These are phyloP conservation scores for Gymnogyps californianus DNA, from an alignment of 2,113 vertebrate genomes.

Conservation along the genomic window DNA sequence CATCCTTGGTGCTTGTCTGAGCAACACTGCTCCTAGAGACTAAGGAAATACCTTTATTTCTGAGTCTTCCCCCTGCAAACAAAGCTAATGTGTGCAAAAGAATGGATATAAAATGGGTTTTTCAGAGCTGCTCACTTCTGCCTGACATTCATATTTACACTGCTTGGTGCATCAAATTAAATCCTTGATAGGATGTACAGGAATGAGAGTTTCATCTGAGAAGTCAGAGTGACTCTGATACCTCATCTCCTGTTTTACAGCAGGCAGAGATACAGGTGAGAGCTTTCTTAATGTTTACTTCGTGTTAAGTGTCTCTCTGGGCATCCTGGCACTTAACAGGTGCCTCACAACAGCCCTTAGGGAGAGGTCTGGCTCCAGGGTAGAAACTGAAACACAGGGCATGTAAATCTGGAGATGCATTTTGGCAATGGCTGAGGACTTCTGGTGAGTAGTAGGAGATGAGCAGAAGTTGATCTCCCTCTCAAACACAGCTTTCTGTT, in stretches of 20 bases:
- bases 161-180: not conserved
- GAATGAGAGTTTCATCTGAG: not conserved
- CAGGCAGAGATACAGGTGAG: not conserved
- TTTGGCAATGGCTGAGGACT: not conserved
- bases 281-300: not conserved
- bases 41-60: not conserved
- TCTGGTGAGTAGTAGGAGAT: not conserved
- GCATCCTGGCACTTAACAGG: not conserved
- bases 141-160: not conserved
- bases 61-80: not conserved
- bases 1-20: not conserved
- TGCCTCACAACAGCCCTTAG: not conserved
- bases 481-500: not conserved
- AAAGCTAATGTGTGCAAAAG: not conserved
- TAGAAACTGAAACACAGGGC: not conserved
- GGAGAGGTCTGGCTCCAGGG: not conserved
- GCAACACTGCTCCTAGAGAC: not conserved
- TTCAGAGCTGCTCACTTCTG: not conserved
- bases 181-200: not conserved
- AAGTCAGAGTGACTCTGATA: not conserved
- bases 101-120: not conserved
- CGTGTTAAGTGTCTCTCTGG: not conserved
- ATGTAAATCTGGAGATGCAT: not conserved
- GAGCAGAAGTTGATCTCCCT: not conserved
- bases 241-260: not conserved